These are phyloP conservation scores for Chironomus tepperi DNA, from an alignment of 1,140 invertebrate genomes.

Conservation along the genomic window DNA sequence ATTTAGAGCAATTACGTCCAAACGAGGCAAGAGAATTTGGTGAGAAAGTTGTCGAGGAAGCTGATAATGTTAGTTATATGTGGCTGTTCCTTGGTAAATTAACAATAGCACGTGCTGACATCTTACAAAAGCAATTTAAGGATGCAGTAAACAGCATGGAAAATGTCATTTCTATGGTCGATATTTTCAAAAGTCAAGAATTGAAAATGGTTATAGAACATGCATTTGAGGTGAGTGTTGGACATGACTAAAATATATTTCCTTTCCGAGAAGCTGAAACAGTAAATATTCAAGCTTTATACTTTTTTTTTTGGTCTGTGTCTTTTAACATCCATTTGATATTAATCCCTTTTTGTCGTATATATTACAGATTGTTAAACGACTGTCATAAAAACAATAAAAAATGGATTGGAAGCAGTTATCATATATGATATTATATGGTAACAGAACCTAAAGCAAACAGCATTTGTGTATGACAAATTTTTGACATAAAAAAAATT, in stretches of 20 bases:
- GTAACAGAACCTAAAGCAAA: too few relatives aligned
- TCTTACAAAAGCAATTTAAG: background rate
- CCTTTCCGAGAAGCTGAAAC: background rate
- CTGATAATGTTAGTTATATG: background rate
- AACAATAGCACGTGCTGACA: background rate
- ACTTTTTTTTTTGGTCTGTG: too few relatives aligned
- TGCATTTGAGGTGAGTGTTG: background rate
- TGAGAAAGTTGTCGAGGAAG: background rate
- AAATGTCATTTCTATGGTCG: background rate
- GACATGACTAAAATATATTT: background rate
- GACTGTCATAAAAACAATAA: too few relatives aligned
- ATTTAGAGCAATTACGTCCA: background rate
- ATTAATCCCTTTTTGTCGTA: too few relatives aligned
- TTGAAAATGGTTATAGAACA: background rate
- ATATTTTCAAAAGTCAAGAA: background rate
- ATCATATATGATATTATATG: too few relatives aligned
- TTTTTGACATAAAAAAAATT: too few relatives aligned
- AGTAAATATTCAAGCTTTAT: too few relatives aligned
- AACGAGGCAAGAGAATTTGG: background rate
- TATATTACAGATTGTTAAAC: too few relatives aligned
- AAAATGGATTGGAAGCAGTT: too few relatives aligned
- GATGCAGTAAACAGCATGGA: background rate
- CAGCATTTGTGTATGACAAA: too few relatives aligned
- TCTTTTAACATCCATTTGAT: too few relatives aligned
- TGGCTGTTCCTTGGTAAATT: background rate